Conservation (phyloP, 2,797 vertebrate species). For the Bradypus variegatus region DNA sequence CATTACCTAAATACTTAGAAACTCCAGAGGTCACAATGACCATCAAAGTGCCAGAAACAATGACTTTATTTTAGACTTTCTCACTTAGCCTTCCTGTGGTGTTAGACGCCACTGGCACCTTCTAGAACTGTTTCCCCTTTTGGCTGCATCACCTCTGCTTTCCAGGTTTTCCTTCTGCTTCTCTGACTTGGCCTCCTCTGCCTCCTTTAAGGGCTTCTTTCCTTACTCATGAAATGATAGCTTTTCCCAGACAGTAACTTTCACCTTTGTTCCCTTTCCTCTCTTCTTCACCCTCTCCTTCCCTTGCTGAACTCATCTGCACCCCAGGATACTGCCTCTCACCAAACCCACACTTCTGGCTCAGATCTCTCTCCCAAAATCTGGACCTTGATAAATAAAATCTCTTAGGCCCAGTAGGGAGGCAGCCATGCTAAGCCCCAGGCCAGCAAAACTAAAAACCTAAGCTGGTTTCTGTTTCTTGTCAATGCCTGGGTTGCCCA, state of each 20-base stretch:
- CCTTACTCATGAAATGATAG: background rate
- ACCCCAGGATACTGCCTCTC: background rate
- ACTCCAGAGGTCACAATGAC: background rate
- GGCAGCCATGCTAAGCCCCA: too few species aligned
- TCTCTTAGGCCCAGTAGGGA: too few species aligned
- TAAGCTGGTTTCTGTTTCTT: too few species aligned
- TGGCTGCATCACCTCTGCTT: background rate
- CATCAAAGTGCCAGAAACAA: background rate
- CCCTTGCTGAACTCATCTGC: background rate
- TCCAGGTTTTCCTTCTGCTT: background rate
- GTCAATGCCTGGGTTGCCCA: too few species aligned
- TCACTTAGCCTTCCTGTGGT: background rate
- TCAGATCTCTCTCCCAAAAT: background rate
- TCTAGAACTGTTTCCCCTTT: background rate
- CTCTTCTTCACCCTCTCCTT: background rate
- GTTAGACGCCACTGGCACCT: background rate
- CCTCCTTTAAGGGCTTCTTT: background rate
- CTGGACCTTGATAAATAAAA: background rate
- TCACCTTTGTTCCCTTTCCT: background rate
- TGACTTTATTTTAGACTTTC: background rate
- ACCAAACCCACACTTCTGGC: background rate
- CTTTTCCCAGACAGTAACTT: background rate
- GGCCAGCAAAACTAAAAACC: too few species aligned
- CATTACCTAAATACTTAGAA: background rate
- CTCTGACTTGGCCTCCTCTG: background rate